A percentile compares a stretch with the other conserved stretches of the same genome.
Conservation (phyloP, 1,140 invertebrate species). For the Cydia splendana region DNA sequence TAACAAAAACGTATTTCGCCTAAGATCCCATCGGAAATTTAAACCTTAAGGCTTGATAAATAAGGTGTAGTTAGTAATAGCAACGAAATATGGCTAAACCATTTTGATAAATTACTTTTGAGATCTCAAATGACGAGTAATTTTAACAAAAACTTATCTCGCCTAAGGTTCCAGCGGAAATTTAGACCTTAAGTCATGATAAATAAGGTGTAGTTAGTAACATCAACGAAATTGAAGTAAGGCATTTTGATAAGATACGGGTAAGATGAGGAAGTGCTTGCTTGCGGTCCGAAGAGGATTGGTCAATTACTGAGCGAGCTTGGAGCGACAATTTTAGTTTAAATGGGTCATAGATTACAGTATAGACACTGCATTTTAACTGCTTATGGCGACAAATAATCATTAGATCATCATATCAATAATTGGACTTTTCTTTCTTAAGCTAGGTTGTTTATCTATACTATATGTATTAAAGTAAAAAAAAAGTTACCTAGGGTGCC, state of each 20-base stretch:
- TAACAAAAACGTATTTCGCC: not conserved
- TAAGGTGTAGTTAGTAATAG: not conserved
- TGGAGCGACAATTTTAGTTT: not conserved
- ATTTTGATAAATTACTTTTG: no score
- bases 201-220: not conserved
- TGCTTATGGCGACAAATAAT: not conserved
- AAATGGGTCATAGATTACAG: not conserved
- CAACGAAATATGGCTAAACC: not conserved
- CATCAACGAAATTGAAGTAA: not conserved
- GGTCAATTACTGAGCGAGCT: slow-evolving; percentile 2
- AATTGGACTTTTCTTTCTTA: no score
- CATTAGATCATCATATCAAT: no score
- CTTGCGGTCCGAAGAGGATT: not conserved
- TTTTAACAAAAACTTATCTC: not conserved
- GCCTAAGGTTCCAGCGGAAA: not conserved
- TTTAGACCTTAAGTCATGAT: not conserved
- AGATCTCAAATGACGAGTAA: not conserved
- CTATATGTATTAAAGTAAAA: no score
- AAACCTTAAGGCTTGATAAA: not conserved
- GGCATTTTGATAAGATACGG: not conserved
- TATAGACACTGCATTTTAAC: not conserved
- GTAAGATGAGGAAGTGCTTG: not conserved
- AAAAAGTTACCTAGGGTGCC: no score
- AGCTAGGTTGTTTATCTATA: no score
- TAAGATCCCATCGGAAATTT: not conserved